These are phyloP conservation scores for Aphaenogaster floridana DNA, from an alignment of 1,140 invertebrate genomes.

Conservation along the genomic window DNA sequence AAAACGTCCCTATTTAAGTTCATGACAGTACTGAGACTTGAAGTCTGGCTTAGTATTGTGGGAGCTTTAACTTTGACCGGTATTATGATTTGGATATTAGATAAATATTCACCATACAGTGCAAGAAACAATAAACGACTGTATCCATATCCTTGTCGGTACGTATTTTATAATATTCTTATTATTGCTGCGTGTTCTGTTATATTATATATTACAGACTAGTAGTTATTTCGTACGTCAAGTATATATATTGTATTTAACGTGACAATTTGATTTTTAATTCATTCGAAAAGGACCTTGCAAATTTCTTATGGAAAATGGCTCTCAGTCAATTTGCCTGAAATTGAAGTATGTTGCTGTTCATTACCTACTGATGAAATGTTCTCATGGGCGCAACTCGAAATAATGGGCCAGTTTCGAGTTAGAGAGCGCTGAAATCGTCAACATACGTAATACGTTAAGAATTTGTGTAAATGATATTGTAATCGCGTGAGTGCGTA, in stretches of 20 bases:
- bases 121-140: slow-evolving; percentile 93
- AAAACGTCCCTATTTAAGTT: slow-evolving; percentile 96
- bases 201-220: neutral
- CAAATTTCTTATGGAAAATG: no score
- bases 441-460: no score
- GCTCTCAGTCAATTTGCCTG: no score
- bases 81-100: slow-evolving; percentile 95
- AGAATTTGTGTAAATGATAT: no score
- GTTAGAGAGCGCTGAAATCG: no score
- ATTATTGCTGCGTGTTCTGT: neutral
- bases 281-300: neutral
- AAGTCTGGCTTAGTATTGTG: slow-evolving; percentile 96
- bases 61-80: slow-evolving; percentile 94
- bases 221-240: neutral
- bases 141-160: slow-evolving; percentile 94
- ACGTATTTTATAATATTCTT: slow-evolving; percentile 24
- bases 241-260: neutral
- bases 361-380: no score
- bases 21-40: slow-evolving; percentile 95
- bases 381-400: no score
- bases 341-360: no score
- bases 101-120: slow-evolving; percentile 96
- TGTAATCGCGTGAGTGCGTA: no score
- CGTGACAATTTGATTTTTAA: neutral
- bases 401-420: no score